Percentiles rank a stretch among this genome's conserved stretches.
These are phyloP conservation scores for Drosophila macrothrix DNA, from an alignment of 2,888 invertebrate genomes.

Conservation along the genomic window DNA sequence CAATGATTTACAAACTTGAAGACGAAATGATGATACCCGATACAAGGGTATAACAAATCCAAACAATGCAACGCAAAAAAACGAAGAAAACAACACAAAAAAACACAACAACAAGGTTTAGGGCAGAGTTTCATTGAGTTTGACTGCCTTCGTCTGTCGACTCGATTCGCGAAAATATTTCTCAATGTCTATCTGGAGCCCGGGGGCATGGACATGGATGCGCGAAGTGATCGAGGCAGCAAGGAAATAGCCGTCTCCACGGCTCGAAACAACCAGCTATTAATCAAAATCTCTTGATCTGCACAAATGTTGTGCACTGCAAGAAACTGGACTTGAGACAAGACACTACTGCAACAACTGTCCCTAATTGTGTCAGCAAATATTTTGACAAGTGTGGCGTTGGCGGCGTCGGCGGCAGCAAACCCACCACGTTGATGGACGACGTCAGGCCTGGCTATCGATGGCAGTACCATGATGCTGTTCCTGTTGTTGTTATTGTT, in stretches of 20 bases:
- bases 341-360: background rate
- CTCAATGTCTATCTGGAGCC: slow-evolving; percentile 75
- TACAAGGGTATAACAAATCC: background rate
- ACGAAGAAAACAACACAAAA: background rate
- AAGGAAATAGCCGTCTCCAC: slow-evolving; percentile 45
- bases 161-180: slow-evolving; percentile 80
- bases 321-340: slow-evolving; percentile 45
- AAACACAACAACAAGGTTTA: slow-evolving; percentile 6
- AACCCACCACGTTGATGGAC: slow-evolving; percentile 77
- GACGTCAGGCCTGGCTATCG: slow-evolving; percentile 46
- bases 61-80: slow-evolving; percentile 5
- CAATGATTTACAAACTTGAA: background rate
- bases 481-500: slow-evolving; percentile 15
- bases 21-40: background rate
- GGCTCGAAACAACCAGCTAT: slow-evolving; percentile 69
- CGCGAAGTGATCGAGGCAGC: slow-evolving; percentile 17
- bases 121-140: slow-evolving; percentile 68
- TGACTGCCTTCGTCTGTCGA: slow-evolving; percentile 68
- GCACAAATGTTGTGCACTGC: slow-evolving; percentile 66
- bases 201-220: slow-evolving; percentile 49
- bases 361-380: slow-evolving; percentile 60
- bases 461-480: slow-evolving; percentile 20
- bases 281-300: slow-evolving; percentile 81
- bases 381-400: slow-evolving; percentile 71
- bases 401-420: slow-evolving; percentile 44